phyloP scores from a whole-genome alignment of 1,140 invertebrate species.

The Camponotus floridanus region DNA sequence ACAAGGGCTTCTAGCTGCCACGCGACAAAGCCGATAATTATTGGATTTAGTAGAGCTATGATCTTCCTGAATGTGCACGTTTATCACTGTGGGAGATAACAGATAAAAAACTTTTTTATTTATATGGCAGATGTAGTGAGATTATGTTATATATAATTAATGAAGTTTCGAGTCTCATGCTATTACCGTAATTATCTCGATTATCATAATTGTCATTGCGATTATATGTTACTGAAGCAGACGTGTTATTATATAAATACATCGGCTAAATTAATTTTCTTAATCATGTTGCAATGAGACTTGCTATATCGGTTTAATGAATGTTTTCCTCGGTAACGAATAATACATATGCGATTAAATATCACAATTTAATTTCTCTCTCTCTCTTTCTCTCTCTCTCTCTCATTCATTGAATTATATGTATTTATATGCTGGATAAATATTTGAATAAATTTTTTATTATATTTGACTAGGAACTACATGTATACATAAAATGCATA shows the following conservation, averaged over 20 bases:
- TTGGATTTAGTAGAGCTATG: conserved; percentile 58
- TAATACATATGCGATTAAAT: conserved; percentile 24
- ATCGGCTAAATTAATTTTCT: conserved; percentile 51
- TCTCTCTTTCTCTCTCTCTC: neutral
- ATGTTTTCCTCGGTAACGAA: conserved; percentile 13
- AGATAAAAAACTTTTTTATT: conserved; percentile 20
- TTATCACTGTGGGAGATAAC: conserved; percentile 25
- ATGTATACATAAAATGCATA: neutral
- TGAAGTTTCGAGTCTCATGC: conserved; percentile 27
- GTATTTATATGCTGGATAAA: neutral
- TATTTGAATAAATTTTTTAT: conserved; percentile 10
- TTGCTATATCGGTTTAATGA: conserved; percentile 29
- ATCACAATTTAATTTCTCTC: conserved; percentile 5
- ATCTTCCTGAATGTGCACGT: conserved; percentile 44
- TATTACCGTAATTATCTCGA: conserved; percentile 60
- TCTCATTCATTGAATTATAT: neutral
- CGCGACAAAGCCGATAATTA: conserved; percentile 49
- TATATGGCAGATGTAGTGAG: conserved; percentile 8
- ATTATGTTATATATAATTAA: conserved; percentile 58
- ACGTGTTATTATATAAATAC: conserved; percentile 52
- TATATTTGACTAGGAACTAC: neutral
- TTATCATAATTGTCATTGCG: conserved; percentile 58
- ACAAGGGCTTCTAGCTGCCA: conserved; percentile 43
- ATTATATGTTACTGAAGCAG: conserved; percentile 19
- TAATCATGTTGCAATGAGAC: conserved; percentile 19